phyloP scores from a whole-genome alignment of 2,113 vertebrate genomes.

The Pomatostomus ruficeps region DNA sequence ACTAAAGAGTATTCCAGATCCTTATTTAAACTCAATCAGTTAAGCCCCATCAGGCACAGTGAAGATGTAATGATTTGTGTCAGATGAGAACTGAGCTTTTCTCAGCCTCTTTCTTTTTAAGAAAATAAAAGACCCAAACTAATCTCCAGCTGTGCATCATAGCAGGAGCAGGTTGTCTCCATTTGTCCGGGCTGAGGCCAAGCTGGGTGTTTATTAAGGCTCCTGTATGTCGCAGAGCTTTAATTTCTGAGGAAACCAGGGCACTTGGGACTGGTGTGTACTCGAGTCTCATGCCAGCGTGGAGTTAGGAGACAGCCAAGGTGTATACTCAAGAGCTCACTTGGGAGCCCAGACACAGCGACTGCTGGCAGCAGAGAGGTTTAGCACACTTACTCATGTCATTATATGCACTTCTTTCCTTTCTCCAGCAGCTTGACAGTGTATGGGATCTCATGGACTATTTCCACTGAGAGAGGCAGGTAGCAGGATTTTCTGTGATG shows the following conservation, averaged over 20 bases:
- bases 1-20: neutral
- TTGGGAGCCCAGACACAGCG: neutral
- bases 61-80: neutral
- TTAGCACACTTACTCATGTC: slow-evolving; percentile 47
- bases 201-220: slow-evolving; percentile 12
- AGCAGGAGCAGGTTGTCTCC: neutral
- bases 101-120: neutral
- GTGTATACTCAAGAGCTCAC: neutral
- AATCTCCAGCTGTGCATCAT: neutral
- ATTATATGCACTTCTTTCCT: neutral
- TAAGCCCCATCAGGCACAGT: neutral
- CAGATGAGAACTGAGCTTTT: neutral
- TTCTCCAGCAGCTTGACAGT: neutral
- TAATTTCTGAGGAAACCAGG: slow-evolving; percentile 18
- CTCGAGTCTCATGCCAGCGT: neutral
- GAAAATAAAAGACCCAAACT: neutral
- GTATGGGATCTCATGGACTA: neutral
- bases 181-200: neutral
- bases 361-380: neutral
- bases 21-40: neutral
- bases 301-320: neutral
- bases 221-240: slow-evolving; percentile 21
- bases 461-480: neutral
- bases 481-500: neutral
- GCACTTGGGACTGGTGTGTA: neutral